Evolutionary conservation across 92 coral and sea anemone genomes (phyloP).

Genomic region (Montipora capitata): DNA sequence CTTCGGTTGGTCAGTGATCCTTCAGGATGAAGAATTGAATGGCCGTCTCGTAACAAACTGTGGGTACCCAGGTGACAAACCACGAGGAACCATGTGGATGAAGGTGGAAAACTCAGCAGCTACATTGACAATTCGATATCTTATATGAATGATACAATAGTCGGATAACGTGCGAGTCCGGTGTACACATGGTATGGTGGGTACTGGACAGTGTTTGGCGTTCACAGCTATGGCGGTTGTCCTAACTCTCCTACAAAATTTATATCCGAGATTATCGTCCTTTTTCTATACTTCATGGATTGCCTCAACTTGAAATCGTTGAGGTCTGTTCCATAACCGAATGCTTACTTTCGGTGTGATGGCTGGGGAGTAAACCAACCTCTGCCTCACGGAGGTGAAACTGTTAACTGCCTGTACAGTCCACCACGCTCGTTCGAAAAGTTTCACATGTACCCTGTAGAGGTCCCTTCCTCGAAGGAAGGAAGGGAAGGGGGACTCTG

Average conservation of each 20-base stretch:
- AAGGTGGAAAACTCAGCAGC: slow-evolving; percentile 11
- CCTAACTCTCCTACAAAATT: slow-evolving; percentile 64
- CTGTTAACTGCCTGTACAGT: slow-evolving; percentile 59
- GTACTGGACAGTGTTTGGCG: slow-evolving; percentile 58
- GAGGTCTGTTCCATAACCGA: slow-evolving; percentile 31
- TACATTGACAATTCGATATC: slow-evolving; percentile 24
- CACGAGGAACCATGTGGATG: slow-evolving; percentile 17
- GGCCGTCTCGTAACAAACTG: slow-evolving; percentile 48
- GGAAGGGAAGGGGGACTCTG: no score
- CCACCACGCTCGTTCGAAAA: neutral
- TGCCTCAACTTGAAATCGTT: slow-evolving; percentile 9
- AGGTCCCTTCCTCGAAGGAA: no score
- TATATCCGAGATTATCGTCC: slow-evolving; percentile 46
- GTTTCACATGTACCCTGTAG: no score
- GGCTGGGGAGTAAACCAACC: slow-evolving; percentile 8
- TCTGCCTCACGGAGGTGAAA: slow-evolving; percentile 18
- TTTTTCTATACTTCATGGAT: slow-evolving; percentile 47
- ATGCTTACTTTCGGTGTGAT: slow-evolving; percentile 43
- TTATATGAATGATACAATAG: slow-evolving; percentile 56
- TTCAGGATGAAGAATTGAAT: slow-evolving; percentile 30
- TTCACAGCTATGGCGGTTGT: slow-evolving; percentile 49
- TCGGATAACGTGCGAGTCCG: slow-evolving; percentile 64
- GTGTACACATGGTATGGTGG: slow-evolving; percentile 68
- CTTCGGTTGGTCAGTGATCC: slow-evolving; percentile 59
- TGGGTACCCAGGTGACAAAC: slow-evolving; percentile 67